Evolutionary conservation across 2,888 invertebrate species (phyloP), one percentile per base, ranked within the genome.

Genomic region (Lasioglossum pauxillum): DNA sequence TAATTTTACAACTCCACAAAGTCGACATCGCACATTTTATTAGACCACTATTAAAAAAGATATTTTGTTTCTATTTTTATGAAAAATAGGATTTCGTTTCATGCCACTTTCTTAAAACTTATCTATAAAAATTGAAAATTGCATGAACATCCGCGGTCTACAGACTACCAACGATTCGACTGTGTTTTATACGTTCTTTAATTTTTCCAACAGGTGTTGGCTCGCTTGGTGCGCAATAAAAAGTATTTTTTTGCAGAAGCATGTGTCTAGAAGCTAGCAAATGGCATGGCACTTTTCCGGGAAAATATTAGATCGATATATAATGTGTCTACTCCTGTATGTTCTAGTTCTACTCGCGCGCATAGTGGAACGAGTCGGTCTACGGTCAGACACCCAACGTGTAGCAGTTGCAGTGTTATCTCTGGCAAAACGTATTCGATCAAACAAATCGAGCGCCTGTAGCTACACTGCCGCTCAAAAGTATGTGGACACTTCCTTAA

Each of bases 311-410:
- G 35, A 19, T 35, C 67, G 35, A 67, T 35, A 23, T 35, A 67
- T 38, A 35, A 35, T 19, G 12, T 38, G 7, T 35, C 23, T 35
- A 67, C 23, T 67, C 1, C 53, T n/a, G 10, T 23, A 38, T 10
- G 8, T 38, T 67, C 35, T 67, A 64, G 53, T 23, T 67, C 19
- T 23, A 14, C 14, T 31, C 3, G 27, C 41, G 35, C 74, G 69
- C 80, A 44, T 75, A 80, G 80, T 72, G 12, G 10, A 60, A 72
- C 38, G 53, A 49, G 44, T 67, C 67, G 23, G 16, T 73, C 60
- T 41, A 5, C 44, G 67, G 46, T 77, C 82, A 44, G 82, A 67
- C 76, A 35, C 14, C 14, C 31, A 7, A 31, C 14, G 27, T 27
- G 31, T 64, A 64, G 5, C 27, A 27, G 12, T 12, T 14, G 60